Conservation (phyloP, 2,797 vertebrate genomes). For the Melanotaenia trifasciata region DNA sequence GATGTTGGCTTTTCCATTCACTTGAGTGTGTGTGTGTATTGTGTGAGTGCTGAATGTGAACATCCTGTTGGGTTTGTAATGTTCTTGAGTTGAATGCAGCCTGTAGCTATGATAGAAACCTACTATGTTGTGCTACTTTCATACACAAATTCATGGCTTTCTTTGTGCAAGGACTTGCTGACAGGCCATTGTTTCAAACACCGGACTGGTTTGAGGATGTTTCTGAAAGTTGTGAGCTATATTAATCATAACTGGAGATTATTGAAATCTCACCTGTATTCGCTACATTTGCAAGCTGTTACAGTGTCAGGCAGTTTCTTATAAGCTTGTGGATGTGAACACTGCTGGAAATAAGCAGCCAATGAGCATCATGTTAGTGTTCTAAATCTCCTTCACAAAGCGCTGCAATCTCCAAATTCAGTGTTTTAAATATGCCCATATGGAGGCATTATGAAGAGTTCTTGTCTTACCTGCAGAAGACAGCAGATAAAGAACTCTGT, state of each 20-base stretch:
- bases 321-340: neutral
- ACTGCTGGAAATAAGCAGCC: neutral
- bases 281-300: neutral
- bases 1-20: slow-evolving; percentile 70
- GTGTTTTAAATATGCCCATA: neutral
- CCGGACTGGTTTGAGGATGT: slow-evolving; percentile 1
- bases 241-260: neutral
- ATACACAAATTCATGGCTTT: slow-evolving; percentile 28
- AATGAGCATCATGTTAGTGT: neutral
- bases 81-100: slow-evolving; percentile 49
- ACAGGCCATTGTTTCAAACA: neutral
- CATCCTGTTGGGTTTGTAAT: slow-evolving; percentile 68
- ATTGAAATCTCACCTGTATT: slow-evolving; percentile 11
- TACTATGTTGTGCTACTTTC: slow-evolving; percentile 40
- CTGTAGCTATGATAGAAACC: slow-evolving; percentile 46
- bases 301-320: neutral
- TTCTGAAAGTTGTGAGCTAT: neutral
- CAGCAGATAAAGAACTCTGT: neutral
- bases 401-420: neutral
- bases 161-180: neutral
- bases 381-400: neutral
- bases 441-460: neutral
- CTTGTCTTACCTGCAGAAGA: neutral
- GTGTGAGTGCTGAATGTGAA: slow-evolving; percentile 55
- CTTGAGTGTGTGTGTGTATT: slow-evolving; percentile 35